Base-by-base conservation (phyloP, 2,797 vertebrate species). In the Sebastolobus altivelis region DNA sequence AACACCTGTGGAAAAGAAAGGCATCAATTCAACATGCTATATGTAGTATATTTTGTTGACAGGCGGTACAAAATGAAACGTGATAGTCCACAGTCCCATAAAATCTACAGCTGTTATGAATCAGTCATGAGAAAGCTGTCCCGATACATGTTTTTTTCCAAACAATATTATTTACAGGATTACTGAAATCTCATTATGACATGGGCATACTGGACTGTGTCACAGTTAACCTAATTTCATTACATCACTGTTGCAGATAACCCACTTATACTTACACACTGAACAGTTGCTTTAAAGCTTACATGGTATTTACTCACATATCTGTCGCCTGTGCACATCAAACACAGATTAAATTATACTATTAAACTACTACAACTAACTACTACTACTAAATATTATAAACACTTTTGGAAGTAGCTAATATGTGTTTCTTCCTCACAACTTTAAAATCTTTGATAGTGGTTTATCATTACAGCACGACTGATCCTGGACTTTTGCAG, bases 131-230 rank as follows among this genome's bases (percentile, higher is more conserved):
- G 18, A 72, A 67, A 7, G n/a, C 11, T 60, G 8, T 18, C 40
- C 13, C 18, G 3, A 16, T 25, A 25, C 20, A 20, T 70, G 61
- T 58, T 69, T 40, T 25, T 60, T 25, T 31, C 9, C 33, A 35
- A 49, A 79, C 37, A 81, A 70, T 52, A 70, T 80, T 25, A 62
- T 65, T 73, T 12, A 69, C 18, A 65, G 38, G 49, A 82, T 82
- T 58, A 84, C 40, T 66, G 6, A 71, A 75, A 74, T 83, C 65
- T 63, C 10, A 77, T 82, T 80, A 68, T 13, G 63, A 58, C 35
- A 7, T 27, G 20, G 7, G 4, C 18, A 63, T 18, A 71, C 20
- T 59, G 27, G n/a, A 68, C 38, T 67, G 33, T 62, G 35, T 60
- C 29, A 63, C 8, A 31, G 35, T 63, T 77, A 60, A 75, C 7